phyloP scores from a whole-genome alignment of 2,888 invertebrate genomes.

The Himalopsyche kuldschensis region DNA sequence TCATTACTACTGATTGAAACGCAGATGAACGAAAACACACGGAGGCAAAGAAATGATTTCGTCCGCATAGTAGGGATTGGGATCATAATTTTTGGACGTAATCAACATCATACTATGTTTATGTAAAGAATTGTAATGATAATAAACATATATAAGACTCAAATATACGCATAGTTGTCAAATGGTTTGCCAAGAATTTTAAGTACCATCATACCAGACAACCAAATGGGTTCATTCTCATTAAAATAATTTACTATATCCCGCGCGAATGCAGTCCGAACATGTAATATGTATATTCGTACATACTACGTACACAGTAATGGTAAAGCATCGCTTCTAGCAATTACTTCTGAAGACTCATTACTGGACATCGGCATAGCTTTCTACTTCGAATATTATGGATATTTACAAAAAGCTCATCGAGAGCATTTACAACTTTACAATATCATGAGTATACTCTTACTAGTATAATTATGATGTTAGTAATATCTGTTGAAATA shows the following conservation, averaged over 20 bases:
- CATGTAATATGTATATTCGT: neutral
- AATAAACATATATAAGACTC: neutral
- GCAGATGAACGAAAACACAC: too few species aligned
- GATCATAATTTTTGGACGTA: too few species aligned
- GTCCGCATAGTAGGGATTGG: too few species aligned
- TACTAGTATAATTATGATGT: too few species aligned
- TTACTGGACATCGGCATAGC: neutral
- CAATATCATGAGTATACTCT: too few species aligned
- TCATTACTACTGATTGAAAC: too few species aligned
- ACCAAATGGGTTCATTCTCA: conserved; percentile 3
- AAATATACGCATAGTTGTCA: neutral
- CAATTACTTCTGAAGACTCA: conserved; percentile 6
- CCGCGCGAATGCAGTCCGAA: neutral
- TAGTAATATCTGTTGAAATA: too few species aligned
- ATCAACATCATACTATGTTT: too few species aligned
- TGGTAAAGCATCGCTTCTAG: neutral
- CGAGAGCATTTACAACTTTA: too few species aligned
- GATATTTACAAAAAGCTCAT: neutral
- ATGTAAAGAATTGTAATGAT: too few species aligned
- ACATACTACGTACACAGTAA: neutral
- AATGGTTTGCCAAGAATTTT: neutral
- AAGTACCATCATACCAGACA: neutral
- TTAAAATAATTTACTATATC: conserved; percentile 5
- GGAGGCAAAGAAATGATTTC: too few species aligned
- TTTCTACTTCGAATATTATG: neutral